Base-by-base conservation (phyloP, 2,888 invertebrate genomes). In the Drosophila diplacantha region DNA sequence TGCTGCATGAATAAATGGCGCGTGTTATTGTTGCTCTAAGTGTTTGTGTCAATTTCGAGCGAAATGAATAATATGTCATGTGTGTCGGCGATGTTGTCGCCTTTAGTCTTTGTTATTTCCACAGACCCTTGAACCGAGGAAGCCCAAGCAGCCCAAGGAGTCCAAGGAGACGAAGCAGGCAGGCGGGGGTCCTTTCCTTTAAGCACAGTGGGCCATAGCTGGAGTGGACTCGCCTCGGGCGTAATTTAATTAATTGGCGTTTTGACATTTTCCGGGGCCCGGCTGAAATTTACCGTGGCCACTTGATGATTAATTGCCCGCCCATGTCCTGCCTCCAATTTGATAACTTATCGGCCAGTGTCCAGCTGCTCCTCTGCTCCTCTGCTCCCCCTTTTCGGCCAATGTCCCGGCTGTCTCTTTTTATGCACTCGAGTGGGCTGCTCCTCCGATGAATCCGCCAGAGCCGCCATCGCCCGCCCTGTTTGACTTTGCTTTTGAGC, bases 11-110 rank as follows among this genome's bases (percentile, higher is more conserved):
- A 73, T 76, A 71, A 61, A 74, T 76, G 76, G 65, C 61, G 71
- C 74, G 64, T 71, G 74, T 69, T 76, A 71, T 71, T 70, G 74
- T 74, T 72, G 72, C 60, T 75, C 60, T 68, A 78, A 78, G 78
- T 78, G 80, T 72, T 71, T 73, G 80, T 75, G 73, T 75, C 78
- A 75, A 77, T 80, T 78, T 74, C 69, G 47, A 76, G 70, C 62
- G 71, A 74, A 80, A 73, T 80, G 69, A 76, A 76, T 80, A 79
- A 78, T 69, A 73, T 71, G 73, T 73, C 71, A 71, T 65, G 65
- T 60, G 63, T 69, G 73, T 74, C 46, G 67, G 37, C 68, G 57
- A 57, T 57, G 67, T 53, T 71, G 72, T 67, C 53, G 75, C 60
- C 56, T 72, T 74, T 73, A 75, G 69, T 75, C 73, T 75, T 73